These are phyloP conservation scores for Phylloscopus collybita DNA, from an alignment of 2,797 vertebrate species.

Conservation along the genomic window DNA sequence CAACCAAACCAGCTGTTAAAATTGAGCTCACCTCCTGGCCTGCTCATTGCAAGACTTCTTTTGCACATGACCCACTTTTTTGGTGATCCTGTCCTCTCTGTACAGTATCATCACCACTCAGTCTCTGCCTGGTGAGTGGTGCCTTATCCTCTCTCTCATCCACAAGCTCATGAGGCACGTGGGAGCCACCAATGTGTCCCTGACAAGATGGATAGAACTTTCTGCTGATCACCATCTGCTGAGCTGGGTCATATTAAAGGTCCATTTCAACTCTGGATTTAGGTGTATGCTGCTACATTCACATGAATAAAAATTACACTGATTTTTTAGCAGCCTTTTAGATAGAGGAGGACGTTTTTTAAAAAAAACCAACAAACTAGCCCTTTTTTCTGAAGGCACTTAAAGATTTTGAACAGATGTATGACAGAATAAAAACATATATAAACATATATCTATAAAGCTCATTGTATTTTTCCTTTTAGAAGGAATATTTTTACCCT, in stretches of 20 bases:
- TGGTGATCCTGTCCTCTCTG: background rate
- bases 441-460: background rate
- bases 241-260: background rate
- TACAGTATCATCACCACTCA: background rate
- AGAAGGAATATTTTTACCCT: background rate
- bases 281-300: background rate
- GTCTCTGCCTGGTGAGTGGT: background rate
- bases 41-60: background rate
- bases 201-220: background rate
- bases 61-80: background rate
- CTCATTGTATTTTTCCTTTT: background rate
- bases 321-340: background rate
- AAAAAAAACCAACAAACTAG: background rate
- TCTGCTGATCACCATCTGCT: background rate
- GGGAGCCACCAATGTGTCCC: background rate
- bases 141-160: background rate
- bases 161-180: rapidly evolving
- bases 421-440: background rate
- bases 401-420: background rate
- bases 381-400: background rate
- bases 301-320: background rate
- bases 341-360: background rate
- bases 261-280: background rate
- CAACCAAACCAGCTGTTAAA: background rate
- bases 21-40: background rate